phyloP scores from a whole-genome alignment of 2,797 vertebrate species.

The Trachurus trachurus region DNA sequence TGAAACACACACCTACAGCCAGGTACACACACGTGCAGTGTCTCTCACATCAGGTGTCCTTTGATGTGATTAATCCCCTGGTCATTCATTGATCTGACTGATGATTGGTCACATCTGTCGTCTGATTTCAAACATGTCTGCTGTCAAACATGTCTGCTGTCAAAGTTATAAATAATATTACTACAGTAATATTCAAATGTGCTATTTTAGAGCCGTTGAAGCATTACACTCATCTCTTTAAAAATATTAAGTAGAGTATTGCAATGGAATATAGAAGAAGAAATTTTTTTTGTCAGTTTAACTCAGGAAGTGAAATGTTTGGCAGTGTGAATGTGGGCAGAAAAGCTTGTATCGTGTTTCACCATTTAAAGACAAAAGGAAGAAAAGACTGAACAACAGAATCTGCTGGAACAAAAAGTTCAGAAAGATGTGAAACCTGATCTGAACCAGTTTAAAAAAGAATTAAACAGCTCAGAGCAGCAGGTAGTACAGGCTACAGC shows the following conservation, averaged over 20 bases:
- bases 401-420: constrained; percentile 4
- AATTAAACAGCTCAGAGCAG: too few species aligned
- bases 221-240: too few species aligned
- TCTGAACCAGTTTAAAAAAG: neutral
- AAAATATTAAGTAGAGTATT: too few species aligned
- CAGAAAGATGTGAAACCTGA: neutral
- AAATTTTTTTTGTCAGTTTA: neutral
- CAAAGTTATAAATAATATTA: neutral
- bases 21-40: too few species aligned
- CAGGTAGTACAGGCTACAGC: too few species aligned
- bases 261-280: too few species aligned
- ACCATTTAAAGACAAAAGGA: constrained; percentile 5
- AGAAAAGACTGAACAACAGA: neutral
- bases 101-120: too few species aligned
- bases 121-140: too few species aligned
- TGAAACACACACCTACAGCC: too few species aligned
- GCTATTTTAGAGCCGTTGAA: neutral
- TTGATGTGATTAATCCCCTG: neutral
- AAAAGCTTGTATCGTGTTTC: constrained; percentile 1
- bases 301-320: neutral
- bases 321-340: neutral
- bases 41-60: too few species aligned
- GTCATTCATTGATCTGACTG: neutral
- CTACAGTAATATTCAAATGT: neutral
- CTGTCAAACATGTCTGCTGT: neutral